phyloP scores from a whole-genome alignment of 2,797 vertebrate genomes.

The Otolemur crassicaudatus region DNA sequence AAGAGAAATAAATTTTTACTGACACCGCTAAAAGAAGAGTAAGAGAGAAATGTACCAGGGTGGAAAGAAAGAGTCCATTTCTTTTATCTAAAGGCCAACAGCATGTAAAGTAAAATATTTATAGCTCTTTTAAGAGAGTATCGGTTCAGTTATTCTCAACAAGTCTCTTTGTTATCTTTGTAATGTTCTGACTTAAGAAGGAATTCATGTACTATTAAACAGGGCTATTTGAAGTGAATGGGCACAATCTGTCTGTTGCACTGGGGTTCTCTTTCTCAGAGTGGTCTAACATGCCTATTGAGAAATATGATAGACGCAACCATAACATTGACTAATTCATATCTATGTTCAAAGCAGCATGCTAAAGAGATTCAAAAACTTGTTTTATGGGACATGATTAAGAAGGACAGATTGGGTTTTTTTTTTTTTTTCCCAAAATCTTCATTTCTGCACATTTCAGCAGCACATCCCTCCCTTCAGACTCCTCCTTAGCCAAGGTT shows the following conservation, averaged over 20 bases:
- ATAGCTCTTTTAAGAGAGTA: background rate
- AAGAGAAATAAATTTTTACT: constrained; percentile 27
- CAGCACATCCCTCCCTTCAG: background rate
- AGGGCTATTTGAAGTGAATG: background rate
- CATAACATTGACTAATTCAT: background rate
- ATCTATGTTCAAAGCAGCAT: background rate
- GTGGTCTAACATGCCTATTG: background rate
- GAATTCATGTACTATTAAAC: background rate
- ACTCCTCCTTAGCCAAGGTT: background rate
- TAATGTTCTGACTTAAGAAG: constrained; percentile 13
- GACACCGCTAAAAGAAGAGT: background rate
- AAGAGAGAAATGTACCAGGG: background rate
- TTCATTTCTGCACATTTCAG: background rate
- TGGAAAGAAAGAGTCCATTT: background rate
- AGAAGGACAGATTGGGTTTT: background rate
- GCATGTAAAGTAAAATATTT: constrained; percentile 48
- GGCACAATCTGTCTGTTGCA: background rate
- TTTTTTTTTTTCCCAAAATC: background rate
- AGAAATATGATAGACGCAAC: background rate
- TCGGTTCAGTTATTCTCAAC: constrained; percentile 23
- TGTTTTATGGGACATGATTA: background rate
- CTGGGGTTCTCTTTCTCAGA: background rate
- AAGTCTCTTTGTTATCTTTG: constrained; percentile 30
- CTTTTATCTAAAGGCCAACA: constrained; percentile 42
- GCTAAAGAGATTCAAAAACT: background rate